A percentile compares a stretch with the other conserved stretches of the same genome.
Conservation (phyloP, 1,140 invertebrate species). For the Drosophila kepulauana region DNA sequence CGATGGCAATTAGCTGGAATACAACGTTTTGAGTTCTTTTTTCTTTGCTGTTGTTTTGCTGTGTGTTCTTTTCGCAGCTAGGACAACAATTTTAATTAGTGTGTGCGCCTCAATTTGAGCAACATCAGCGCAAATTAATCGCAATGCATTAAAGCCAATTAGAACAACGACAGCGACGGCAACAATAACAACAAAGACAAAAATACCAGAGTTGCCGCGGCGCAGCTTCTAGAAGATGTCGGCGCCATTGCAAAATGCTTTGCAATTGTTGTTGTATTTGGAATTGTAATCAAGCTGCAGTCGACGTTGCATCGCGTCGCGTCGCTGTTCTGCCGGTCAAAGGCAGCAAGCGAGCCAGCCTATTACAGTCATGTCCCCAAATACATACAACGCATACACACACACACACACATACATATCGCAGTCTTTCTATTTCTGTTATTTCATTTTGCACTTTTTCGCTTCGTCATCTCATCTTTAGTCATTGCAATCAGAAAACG, state of each 20-base stretch:
- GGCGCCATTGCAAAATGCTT: slow-evolving; percentile 28
- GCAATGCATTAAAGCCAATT: slow-evolving; percentile 77
- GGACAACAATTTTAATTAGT: slow-evolving; percentile 77
- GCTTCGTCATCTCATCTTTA: slow-evolving; percentile 71
- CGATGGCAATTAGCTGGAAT: slow-evolving; percentile 66
- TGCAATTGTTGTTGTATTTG: slow-evolving; percentile 20
- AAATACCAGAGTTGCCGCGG: slow-evolving; percentile 13
- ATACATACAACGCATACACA: background rate
- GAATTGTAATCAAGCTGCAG: slow-evolving; percentile 62
- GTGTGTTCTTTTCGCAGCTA: slow-evolving; percentile 38
- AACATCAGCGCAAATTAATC: slow-evolving; percentile 72
- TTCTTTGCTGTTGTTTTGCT: too few relatives aligned
- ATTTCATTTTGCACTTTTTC: slow-evolving; percentile 40
- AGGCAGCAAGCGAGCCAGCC: background rate
- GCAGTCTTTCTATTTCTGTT: slow-evolving; percentile 20
- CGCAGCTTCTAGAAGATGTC: slow-evolving; percentile 30
- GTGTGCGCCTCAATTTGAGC: slow-evolving; percentile 60
- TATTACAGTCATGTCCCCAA: slow-evolving; percentile 23
- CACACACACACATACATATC: background rate
- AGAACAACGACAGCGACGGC: slow-evolving; percentile 36
- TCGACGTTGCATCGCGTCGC: slow-evolving; percentile 13
- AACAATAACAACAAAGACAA: slow-evolving; percentile 5
- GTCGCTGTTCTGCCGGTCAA: slow-evolving; percentile 34
- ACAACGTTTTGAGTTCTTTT: slow-evolving; percentile 11
- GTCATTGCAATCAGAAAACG: slow-evolving; percentile 64